These are phyloP conservation scores for Boulengeromyrus knoepffleri DNA, from an alignment of 2,113 vertebrate genomes.

Conservation along the genomic window DNA sequence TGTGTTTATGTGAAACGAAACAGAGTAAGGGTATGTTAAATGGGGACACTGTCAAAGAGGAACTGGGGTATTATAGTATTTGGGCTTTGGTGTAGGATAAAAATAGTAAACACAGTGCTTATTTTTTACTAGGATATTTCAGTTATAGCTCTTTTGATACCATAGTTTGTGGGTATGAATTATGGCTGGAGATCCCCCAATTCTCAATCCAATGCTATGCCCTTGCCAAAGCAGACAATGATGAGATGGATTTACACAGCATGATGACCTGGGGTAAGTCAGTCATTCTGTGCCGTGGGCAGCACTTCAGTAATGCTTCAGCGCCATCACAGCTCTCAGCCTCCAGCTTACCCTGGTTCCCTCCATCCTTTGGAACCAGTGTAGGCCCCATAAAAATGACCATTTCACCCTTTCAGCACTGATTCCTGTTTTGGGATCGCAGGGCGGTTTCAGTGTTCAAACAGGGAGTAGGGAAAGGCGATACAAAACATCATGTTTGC, in stretches of 20 bases:
- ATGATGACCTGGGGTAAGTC: not conserved
- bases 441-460: not conserved
- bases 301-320: not conserved
- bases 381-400: not conserved
- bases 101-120: not conserved
- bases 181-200: not conserved
- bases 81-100: not conserved
- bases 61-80: not conserved
- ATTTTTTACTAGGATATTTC: not conserved
- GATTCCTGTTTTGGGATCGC: not conserved
- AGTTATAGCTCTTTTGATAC: not conserved
- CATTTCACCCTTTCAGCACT: constrained; percentile 8
- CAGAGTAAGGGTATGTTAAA: not conserved
- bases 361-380: not conserved
- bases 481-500: not conserved
- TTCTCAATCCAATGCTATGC: not conserved
- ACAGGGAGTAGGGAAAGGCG: not conserved
- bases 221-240: not conserved
- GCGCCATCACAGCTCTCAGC: not conserved
- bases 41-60: not conserved
- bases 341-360: not conserved
- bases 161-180: not conserved
- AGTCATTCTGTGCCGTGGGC: not conserved
- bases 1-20: not conserved
- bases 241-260: not conserved